Evolutionary conservation across 2,888 invertebrate species (phyloP).

Genomic region (Tortrix viridana): DNA sequence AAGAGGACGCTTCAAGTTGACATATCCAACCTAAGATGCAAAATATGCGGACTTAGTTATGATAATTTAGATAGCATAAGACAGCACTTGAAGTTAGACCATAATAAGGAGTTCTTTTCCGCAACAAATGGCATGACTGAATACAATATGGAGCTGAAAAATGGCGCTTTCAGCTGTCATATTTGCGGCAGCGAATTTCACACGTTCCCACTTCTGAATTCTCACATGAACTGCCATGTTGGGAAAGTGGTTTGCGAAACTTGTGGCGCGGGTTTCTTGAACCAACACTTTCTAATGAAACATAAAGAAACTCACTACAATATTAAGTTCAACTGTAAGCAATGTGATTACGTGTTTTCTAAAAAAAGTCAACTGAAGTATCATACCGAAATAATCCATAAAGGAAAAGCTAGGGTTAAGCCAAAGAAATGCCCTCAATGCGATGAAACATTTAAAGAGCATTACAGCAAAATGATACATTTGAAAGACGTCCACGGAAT

Average conservation of each 20-base stretch:
- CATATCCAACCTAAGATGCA: constrained; percentile 59
- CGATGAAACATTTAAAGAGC: constrained; percentile 56
- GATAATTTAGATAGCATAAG: constrained; percentile 48
- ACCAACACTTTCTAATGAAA: constrained; percentile 55
- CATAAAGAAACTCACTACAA: constrained; percentile 57
- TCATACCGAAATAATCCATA: constrained; percentile 66
- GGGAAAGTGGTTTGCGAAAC: constrained; percentile 65
- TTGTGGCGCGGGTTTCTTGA: constrained; percentile 61
- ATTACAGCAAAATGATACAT: constrained; percentile 60
- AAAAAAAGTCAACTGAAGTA: constrained; percentile 73
- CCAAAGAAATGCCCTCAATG: constrained; percentile 58
- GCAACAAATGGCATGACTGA: constrained; percentile 63
- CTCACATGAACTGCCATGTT: constrained; percentile 61
- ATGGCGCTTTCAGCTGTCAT: constrained; percentile 56
- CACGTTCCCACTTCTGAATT: constrained; percentile 54
- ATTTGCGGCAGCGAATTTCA: constrained; percentile 54
- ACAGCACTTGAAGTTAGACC: constrained; percentile 52
- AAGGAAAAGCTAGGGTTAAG: constrained; percentile 51
- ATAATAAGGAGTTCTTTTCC: constrained; percentile 50
- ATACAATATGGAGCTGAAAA: constrained; percentile 53
- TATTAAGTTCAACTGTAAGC: constrained; percentile 55
- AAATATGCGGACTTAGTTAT: constrained; percentile 48
- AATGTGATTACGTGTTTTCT: constrained; percentile 64
- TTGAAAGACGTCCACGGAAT: constrained; percentile 59
- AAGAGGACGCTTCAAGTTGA: constrained; percentile 60